These are phyloP conservation scores for Rhagonycha lutea DNA, from an alignment of 2,888 invertebrate genomes.

Conservation along the genomic window DNA sequence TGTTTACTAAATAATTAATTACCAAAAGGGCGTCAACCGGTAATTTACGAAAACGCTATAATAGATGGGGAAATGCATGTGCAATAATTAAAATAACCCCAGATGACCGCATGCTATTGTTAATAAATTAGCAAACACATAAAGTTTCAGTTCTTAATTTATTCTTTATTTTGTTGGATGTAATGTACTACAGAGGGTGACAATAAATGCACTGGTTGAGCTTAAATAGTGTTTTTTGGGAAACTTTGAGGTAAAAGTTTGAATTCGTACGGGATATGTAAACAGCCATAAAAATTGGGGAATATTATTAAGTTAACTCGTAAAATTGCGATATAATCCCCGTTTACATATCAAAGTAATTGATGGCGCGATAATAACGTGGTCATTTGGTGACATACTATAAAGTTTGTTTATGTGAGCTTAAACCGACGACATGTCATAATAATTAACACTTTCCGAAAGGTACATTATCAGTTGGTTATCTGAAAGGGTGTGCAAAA, in stretches of 20 bases:
- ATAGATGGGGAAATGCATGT: not conserved
- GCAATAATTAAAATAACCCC: not conserved
- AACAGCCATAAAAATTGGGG: not conserved
- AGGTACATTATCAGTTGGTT: not conserved
- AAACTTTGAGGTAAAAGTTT: too few species aligned
- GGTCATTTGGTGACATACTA: not conserved
- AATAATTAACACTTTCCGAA: conserved; percentile 1
- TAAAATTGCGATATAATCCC: not conserved
- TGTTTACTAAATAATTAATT: not conserved
- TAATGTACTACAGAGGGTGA: not conserved
- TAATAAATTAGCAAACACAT: not conserved
- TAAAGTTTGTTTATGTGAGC: not conserved
- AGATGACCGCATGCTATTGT: not conserved
- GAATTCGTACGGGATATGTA: not conserved
- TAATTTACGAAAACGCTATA: not conserved
- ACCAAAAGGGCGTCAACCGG: not conserved
- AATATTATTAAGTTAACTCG: not conserved
- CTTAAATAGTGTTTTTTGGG: too few species aligned
- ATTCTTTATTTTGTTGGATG: not conserved
- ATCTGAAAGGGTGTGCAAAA: conserved; percentile 4
- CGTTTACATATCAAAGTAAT: not conserved
- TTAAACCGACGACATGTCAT: not conserved
- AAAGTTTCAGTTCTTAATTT: not conserved
- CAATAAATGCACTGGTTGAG: not conserved
- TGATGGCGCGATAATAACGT: not conserved